These are phyloP conservation scores for Tetranychus truncatus DNA, from an alignment of 2,888 invertebrate genomes.

Conservation along the genomic window DNA sequence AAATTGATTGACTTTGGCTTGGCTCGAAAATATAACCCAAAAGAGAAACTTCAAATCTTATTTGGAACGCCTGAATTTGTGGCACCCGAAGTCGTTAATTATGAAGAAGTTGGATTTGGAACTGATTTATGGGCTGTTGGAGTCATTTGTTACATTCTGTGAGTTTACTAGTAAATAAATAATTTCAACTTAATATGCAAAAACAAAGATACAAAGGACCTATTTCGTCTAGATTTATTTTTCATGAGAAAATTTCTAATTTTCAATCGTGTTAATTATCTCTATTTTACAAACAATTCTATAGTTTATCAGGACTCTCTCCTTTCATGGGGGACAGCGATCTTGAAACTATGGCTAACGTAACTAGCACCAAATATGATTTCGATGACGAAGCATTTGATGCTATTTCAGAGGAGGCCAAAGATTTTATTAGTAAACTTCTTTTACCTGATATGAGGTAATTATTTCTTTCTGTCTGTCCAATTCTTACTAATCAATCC, in stretches of 20 bases:
- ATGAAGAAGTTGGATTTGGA: conserved; percentile 81
- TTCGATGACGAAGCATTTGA: conserved; percentile 93
- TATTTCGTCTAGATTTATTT: background rate
- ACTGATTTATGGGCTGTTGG: conserved; percentile 80
- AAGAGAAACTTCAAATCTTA: conserved; percentile 64
- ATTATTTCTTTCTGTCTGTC: background rate
- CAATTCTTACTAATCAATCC: background rate
- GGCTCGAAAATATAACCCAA: conserved; percentile 74
- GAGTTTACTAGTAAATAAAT: conserved; percentile 39
- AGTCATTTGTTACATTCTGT: conserved; percentile 94
- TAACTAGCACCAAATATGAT: conserved; percentile 88
- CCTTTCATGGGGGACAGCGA: conserved; percentile 98
- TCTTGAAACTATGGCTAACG: conserved; percentile 95
- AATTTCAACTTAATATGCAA: too few species aligned
- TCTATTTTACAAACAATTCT: conserved; percentile 12
- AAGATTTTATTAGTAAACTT: conserved; percentile 81
- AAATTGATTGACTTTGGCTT: conserved; percentile 97
- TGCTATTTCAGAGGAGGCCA: conserved; percentile 78
- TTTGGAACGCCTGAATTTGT: conserved; percentile 98
- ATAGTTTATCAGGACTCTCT: conserved; percentile 67
- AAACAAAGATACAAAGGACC: background rate
- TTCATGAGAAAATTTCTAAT: background rate
- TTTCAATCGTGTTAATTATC: background rate
- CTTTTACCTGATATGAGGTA: conserved; percentile 40
- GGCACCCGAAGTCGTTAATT: conserved; percentile 95